Conservation (phyloP, 2,797 vertebrate species). For the Salarias fasciatus region DNA sequence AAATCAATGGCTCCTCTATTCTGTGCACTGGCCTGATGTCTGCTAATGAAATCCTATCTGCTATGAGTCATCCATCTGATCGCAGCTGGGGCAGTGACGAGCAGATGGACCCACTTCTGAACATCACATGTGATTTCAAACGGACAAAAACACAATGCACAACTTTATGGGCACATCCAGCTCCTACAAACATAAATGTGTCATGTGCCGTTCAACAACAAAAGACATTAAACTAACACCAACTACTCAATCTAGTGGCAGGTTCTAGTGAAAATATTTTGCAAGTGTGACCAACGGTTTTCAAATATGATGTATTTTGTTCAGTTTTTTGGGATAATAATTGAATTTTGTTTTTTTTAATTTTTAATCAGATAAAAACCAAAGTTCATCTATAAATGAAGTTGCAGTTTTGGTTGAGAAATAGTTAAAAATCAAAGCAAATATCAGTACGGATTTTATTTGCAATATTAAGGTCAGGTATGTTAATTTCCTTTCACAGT, state of each 20-base stretch:
- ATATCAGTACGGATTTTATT: too few species aligned
- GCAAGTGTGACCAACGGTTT: too few species aligned
- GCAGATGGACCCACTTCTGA: constrained; percentile 28
- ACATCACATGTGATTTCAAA: constrained; percentile 22
- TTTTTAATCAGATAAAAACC: too few species aligned
- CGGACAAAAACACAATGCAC: constrained; percentile 6
- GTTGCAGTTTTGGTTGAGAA: too few species aligned
- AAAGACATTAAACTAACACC: background rate
- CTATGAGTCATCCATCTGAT: constrained; percentile 76
- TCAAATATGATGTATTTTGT: too few species aligned
- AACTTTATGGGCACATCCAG: constrained; percentile 5
- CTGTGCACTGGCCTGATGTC: constrained; percentile 61
- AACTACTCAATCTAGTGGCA: background rate
- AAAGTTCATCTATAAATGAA: too few species aligned
- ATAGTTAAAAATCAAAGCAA: too few species aligned
- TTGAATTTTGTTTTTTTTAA: too few species aligned
- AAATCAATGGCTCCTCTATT: constrained; percentile 80
- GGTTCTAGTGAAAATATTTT: background rate
- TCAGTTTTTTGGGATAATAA: too few species aligned
- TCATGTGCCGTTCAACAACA: constrained; percentile 6
- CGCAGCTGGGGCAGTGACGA: constrained; percentile 49
- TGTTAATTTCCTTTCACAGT: too few species aligned
- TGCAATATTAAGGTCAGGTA: too few species aligned
- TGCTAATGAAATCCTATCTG: constrained; percentile 81
- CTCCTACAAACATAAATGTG: constrained; percentile 9